Evolutionary conservation across 2,888 invertebrate genomes (phyloP).

Genomic region (Drosophila aldrichi): DNA sequence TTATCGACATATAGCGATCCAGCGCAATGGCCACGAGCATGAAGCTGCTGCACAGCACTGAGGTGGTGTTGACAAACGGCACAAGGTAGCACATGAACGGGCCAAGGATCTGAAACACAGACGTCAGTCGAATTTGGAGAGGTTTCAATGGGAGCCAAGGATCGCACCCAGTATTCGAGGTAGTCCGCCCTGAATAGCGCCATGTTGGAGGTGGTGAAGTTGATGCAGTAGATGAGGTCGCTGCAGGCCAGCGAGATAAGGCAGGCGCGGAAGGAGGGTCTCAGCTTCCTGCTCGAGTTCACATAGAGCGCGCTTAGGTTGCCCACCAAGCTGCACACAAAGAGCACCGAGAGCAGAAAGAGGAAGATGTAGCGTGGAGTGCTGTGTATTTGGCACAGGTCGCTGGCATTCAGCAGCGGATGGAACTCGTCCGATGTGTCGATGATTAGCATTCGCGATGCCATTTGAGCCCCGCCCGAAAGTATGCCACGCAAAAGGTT

Average conservation of each 20-base stretch:
- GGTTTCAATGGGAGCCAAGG: too few species aligned
- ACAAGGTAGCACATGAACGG: conserved; percentile 86
- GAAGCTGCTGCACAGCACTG: conserved; percentile 86
- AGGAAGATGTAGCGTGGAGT: conserved; percentile 57
- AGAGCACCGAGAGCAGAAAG: conserved; percentile 53
- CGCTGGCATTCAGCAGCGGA: conserved; percentile 52
- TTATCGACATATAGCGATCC: conserved; percentile 87
- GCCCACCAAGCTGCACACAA: conserved; percentile 64
- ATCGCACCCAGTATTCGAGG: conserved; percentile 81
- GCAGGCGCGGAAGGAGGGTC: conserved; percentile 86
- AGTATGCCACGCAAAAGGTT: conserved; percentile 53
- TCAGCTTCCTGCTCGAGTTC: conserved; percentile 84
- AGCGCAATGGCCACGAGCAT: conserved; percentile 87
- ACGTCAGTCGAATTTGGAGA: too few species aligned
- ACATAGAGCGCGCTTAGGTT: conserved; percentile 77
- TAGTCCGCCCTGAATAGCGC: conserved; percentile 75
- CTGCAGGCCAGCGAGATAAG: conserved; percentile 86
- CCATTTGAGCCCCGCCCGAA: conserved; percentile 53
- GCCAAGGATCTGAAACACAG: conserved; percentile 84
- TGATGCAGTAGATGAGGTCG: conserved; percentile 84
- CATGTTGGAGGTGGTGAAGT: conserved; percentile 72
- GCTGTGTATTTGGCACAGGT: conserved; percentile 60
- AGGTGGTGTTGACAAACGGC: conserved; percentile 86
- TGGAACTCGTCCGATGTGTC: neutral
- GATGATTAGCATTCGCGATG: conserved; percentile 27